Percentiles rank a stretch among this genome's conserved stretches.
Evolutionary conservation across 2,113 vertebrate genomes (phyloP).

Genomic region (Urocolius indicus): DNA sequence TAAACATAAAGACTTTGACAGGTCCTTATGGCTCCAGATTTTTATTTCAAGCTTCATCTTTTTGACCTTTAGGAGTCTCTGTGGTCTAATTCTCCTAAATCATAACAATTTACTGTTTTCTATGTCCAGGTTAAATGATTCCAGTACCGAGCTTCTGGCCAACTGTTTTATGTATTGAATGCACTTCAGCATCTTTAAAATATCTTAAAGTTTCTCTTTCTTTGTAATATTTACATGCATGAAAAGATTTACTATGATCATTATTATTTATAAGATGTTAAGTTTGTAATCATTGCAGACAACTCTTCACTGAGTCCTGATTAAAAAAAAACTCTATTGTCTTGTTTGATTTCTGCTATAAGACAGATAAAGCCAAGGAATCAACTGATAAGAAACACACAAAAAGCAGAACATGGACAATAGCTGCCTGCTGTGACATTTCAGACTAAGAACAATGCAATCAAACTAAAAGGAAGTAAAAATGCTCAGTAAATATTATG

Average conservation of each 20-base stretch:
- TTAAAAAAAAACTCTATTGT: background rate
- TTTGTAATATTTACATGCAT: background rate
- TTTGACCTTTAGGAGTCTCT: background rate
- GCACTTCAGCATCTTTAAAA: background rate
- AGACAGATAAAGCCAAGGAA: background rate
- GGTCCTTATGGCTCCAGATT: background rate
- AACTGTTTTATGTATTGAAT: background rate
- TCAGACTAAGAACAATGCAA: background rate
- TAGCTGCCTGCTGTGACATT: background rate
- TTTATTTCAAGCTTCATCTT: slow-evolving; percentile 2
- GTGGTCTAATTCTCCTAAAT: background rate
- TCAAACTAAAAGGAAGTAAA: background rate
- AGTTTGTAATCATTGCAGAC: background rate
- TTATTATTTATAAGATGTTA: background rate
- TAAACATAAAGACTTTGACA: slow-evolving; percentile 2
- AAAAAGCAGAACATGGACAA: background rate
- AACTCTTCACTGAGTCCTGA: background rate
- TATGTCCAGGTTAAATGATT: background rate
- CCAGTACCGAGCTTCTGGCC: background rate
- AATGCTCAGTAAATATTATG: background rate
- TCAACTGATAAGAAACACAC: background rate
- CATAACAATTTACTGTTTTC: background rate
- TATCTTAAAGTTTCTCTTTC: background rate
- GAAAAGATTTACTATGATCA: background rate
- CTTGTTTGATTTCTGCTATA: background rate